phyloP scores from a whole-genome alignment of 53 echinoderm and acorn worm species.

The Arbacia lixula region DNA sequence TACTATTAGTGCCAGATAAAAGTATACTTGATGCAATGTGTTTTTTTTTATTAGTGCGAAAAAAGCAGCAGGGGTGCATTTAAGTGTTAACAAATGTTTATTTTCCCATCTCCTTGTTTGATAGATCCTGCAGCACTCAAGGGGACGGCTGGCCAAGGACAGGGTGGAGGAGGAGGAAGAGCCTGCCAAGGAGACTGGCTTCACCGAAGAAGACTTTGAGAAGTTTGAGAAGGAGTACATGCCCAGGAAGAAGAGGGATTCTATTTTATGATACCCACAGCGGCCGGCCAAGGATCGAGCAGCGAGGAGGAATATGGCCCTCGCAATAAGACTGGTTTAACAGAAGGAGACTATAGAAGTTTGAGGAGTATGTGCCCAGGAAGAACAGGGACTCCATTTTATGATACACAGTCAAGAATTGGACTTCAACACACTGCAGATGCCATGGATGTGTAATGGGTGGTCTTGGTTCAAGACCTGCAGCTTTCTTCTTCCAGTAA shows the following conservation, averaged over 20 bases:
- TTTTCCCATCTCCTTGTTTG: background rate
- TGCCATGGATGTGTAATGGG: no score
- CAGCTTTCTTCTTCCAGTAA: no score
- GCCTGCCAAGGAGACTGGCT: constrained; percentile 32
- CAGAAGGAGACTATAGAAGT: constrained; percentile 63
- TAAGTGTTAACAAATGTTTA: background rate
- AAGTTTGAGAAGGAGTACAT: constrained; percentile 60
- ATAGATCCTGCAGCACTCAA: constrained; percentile 63
- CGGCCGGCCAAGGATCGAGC: constrained; percentile 59
- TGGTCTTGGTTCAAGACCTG: no score
- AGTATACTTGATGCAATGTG: no score
- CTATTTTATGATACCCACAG: constrained; percentile 22
- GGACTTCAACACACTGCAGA: no score
- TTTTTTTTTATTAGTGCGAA: no score
- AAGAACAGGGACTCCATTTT: constrained; percentile 8
- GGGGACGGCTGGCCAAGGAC: constrained; percentile 65
- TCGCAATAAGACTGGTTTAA: constrained; percentile 41
- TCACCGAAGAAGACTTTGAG: constrained; percentile 73
- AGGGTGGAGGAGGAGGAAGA: background rate
- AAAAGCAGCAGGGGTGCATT: no score
- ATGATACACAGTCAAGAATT: no score
- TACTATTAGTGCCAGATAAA: no score
- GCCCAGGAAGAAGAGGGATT: constrained; percentile 25
- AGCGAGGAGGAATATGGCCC: background rate
- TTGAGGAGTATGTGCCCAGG: constrained; percentile 58